Conservation (phyloP, 2,888 invertebrate species). For the Scaptomyza polygonia region DNA sequence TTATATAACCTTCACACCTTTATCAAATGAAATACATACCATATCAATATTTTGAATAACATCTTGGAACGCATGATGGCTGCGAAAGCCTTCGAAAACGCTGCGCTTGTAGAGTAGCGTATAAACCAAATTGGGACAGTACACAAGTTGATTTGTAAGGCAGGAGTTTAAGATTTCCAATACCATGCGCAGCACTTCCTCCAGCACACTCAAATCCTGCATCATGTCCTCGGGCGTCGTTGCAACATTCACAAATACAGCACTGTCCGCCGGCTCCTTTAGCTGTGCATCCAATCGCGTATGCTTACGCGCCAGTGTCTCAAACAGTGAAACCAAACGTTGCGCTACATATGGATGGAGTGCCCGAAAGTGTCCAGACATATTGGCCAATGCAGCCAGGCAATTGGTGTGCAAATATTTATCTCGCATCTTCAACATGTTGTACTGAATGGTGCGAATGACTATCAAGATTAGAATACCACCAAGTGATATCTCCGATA, state of each 20-base stretch:
- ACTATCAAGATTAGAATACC: slow-evolving; percentile 97
- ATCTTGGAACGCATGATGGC: slow-evolving; percentile 95
- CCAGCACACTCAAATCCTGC: slow-evolving; percentile 95
- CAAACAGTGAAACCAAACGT: slow-evolving; percentile 94
- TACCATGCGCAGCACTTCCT: slow-evolving; percentile 98
- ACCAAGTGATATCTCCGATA: slow-evolving; percentile 96
- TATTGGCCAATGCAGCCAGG: slow-evolving; percentile 98
- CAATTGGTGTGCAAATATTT: slow-evolving; percentile 99
- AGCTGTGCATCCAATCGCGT: slow-evolving; percentile 87
- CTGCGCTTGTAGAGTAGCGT: slow-evolving; percentile 96
- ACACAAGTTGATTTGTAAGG: slow-evolving; percentile 92
- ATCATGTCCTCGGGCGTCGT: slow-evolving; percentile 85
- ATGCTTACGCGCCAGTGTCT: slow-evolving; percentile 95
- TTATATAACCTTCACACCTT: neutral
- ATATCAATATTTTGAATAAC: slow-evolving; percentile 97
- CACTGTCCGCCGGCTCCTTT: slow-evolving; percentile 84
- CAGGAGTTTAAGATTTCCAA: slow-evolving; percentile 98
- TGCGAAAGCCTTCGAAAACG: slow-evolving; percentile 93
- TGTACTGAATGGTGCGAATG: slow-evolving; percentile 98
- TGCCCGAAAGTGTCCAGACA: slow-evolving; percentile 96
- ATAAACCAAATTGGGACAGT: slow-evolving; percentile 97
- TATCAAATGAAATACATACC: slow-evolving; percentile 85
- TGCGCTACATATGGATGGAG: slow-evolving; percentile 98
- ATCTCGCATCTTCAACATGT: slow-evolving; percentile 97
- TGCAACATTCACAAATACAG: slow-evolving; percentile 81